Conservation (phyloP, 2,113 vertebrate genomes). For the mouse (Mus musculus) region GRCm39 chr6:138279001-138279500, state of each 20-base stretch:
- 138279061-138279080: background rate
- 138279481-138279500: too few species aligned
- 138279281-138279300: too few species aligned
- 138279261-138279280: too few species aligned
- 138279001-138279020: background rate
- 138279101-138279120: background rate
- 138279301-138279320: too few species aligned
- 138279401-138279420: too few species aligned
- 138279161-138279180: background rate
- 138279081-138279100: slow-evolving; percentile 59
- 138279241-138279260: background rate
- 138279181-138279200: background rate
- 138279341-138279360: too few species aligned
- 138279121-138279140: background rate
- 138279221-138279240: background rate
- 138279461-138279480: too few species aligned
- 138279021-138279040: background rate
- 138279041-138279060: background rate
- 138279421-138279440: too few species aligned
- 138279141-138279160: slow-evolving; percentile 1
- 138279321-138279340: too few species aligned
- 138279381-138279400: too few species aligned
- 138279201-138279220: slow-evolving; percentile 32
- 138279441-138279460: too few species aligned
- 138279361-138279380: too few species aligned